A percentile compares a stretch with the other conserved stretches of the same genome.
phyloP scores from a whole-genome alignment of 1,140 invertebrate species.

The Pinna nobilis region DNA sequence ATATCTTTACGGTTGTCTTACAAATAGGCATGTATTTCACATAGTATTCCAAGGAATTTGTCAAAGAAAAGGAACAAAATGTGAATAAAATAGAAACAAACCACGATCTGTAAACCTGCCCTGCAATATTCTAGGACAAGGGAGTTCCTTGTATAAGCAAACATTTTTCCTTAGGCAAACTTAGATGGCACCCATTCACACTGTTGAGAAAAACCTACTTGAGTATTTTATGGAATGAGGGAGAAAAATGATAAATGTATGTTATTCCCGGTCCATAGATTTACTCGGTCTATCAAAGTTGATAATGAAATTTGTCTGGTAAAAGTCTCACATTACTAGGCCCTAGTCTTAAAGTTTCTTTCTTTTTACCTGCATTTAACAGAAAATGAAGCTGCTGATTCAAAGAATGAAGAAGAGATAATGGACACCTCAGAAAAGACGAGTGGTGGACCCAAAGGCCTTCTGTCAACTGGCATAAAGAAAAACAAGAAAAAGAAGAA shows the following conservation, averaged over 20 bases:
- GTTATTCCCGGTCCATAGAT: background rate
- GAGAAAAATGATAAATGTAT: background rate
- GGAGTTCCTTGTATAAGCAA: no score
- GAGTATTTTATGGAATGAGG: background rate
- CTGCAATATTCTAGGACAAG: no score
- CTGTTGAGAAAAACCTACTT: no score
- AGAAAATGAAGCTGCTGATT: constrained; percentile 60
- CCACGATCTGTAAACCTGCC: no score
- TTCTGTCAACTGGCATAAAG: constrained; percentile 43
- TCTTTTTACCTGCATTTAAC: no score
- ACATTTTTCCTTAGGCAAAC: no score
- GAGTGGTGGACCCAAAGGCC: constrained; percentile 33
- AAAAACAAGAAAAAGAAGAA: constrained; percentile 78
- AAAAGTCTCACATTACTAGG: no score
- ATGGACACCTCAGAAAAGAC: constrained; percentile 19
- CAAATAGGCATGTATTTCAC: no score
- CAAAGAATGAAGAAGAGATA: constrained; percentile 64
- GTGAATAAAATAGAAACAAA: background rate
- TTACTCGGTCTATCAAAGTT: background rate
- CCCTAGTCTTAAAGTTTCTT: no score
- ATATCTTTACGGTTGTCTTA: no score
- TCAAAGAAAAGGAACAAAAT: background rate
- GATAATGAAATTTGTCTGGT: constrained; percentile 10
- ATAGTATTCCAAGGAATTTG: no score
- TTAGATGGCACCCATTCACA: no score